Evolutionary conservation across 2,113 vertebrate genomes (phyloP).

Genomic region (Nibea albiflora): DNA sequence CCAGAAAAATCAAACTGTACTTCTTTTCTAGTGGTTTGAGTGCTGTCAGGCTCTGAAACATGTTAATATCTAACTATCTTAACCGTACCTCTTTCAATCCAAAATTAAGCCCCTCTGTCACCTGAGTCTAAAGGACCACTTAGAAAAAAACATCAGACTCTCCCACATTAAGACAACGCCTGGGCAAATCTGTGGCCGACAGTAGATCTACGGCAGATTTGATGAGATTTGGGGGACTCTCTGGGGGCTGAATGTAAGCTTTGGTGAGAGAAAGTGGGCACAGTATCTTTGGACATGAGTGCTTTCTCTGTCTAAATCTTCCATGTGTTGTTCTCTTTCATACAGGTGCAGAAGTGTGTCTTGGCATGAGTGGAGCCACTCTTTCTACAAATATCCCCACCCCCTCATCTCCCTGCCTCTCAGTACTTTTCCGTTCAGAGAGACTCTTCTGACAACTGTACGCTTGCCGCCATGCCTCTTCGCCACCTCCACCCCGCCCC

Average conservation of each 20-base stretch:
- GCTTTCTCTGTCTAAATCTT: constrained; percentile 8
- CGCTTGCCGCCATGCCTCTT: constrained; percentile 1
- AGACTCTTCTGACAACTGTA: neutral
- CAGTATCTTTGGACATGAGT: constrained; percentile 1
- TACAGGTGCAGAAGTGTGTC: constrained; percentile 20
- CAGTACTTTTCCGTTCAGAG: constrained; percentile 71
- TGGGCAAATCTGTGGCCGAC: neutral
- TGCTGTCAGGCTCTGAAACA: neutral
- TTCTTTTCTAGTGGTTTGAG: neutral
- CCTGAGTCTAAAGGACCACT: no score
- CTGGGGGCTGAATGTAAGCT: neutral
- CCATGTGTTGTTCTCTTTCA: constrained; percentile 24
- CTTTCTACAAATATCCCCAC: constrained; percentile 17
- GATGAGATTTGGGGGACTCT: neutral
- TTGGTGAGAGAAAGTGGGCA: constrained; percentile 1
- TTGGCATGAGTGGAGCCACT: neutral
- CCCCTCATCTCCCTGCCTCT: constrained; percentile 28
- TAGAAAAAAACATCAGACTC: no score
- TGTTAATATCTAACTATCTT: no score
- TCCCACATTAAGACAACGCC: neutral
- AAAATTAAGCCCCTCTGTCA: no score
- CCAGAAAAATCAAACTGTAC: neutral
- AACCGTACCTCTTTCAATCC: no score
- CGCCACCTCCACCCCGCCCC: constrained; percentile 3
- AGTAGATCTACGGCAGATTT: neutral